phyloP scores from a whole-genome alignment of 2,797 vertebrate species.

The Alca torda region DNA sequence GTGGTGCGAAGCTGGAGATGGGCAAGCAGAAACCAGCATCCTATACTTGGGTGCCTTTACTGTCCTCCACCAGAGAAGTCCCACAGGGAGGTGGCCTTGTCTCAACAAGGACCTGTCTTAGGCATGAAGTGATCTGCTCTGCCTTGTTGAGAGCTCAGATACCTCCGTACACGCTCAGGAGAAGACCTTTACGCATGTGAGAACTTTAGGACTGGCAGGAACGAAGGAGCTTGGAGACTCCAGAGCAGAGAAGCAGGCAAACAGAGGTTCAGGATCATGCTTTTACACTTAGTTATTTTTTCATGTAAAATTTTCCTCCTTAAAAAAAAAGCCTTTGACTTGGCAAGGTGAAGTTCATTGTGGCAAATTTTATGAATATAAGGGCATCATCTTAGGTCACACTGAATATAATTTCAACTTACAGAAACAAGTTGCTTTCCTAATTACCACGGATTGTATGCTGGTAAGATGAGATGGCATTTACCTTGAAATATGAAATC shows the following conservation, averaged over 20 bases:
- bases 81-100: background rate
- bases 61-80: background rate
- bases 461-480: background rate
- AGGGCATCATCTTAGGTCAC: background rate
- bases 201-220: background rate
- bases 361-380: background rate
- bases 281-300: background rate
- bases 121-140: background rate
- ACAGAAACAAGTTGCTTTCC: background rate
- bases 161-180: background rate
- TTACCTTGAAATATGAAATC: background rate
- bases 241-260: background rate
- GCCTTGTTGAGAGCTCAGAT: background rate
- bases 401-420: background rate
- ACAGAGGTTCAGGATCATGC: background rate
- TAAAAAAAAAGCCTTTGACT: background rate
- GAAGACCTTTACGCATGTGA: background rate
- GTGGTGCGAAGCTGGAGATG: background rate
- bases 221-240: background rate
- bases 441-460: background rate
- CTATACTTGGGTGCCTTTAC: background rate
- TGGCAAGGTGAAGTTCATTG: background rate
- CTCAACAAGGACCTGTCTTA: background rate
- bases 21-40: background rate
- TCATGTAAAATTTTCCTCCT: background rate